Conservation (phyloP, 2,113 vertebrate genomes). For the Salminus brasiliensis region DNA sequence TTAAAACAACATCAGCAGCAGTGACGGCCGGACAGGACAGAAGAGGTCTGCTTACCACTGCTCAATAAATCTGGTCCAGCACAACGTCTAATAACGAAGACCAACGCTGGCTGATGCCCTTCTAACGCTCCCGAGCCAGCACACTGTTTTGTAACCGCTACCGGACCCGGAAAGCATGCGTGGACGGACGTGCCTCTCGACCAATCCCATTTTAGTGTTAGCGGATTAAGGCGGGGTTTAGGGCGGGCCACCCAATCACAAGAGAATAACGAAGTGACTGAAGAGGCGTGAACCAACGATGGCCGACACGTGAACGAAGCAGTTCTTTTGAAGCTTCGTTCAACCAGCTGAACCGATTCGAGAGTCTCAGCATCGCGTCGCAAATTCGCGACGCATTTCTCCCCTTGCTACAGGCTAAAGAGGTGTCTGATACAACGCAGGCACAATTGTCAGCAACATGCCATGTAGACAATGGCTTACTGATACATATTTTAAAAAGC, state of each 20-base stretch:
- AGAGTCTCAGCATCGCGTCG: too few species aligned
- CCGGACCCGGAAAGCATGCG: constrained; percentile 62
- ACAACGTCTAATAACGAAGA: background rate
- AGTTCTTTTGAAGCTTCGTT: too few species aligned
- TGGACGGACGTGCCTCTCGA: constrained; percentile 20
- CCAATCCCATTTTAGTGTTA: constrained; percentile 24
- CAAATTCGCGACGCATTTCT: too few species aligned
- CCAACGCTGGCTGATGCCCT: background rate
- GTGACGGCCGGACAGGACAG: background rate
- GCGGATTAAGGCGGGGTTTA: constrained; percentile 12
- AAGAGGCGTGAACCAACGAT: background rate
- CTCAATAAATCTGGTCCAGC: background rate
- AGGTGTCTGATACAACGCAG: too few species aligned
- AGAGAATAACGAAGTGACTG: background rate
- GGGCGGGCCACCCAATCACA: background rate
- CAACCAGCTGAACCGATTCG: too few species aligned
- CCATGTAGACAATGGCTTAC: too few species aligned
- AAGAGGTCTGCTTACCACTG: background rate
- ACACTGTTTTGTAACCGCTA: constrained; percentile 61
- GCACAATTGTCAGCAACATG: too few species aligned
- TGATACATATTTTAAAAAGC: too few species aligned
- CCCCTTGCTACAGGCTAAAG: too few species aligned
- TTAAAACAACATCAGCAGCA: background rate
- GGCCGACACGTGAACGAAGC: background rate
- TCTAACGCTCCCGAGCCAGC: background rate